phyloP scores from a whole-genome alignment of 2,113 vertebrate species.

The Boleophthalmus pectinirostris region DNA sequence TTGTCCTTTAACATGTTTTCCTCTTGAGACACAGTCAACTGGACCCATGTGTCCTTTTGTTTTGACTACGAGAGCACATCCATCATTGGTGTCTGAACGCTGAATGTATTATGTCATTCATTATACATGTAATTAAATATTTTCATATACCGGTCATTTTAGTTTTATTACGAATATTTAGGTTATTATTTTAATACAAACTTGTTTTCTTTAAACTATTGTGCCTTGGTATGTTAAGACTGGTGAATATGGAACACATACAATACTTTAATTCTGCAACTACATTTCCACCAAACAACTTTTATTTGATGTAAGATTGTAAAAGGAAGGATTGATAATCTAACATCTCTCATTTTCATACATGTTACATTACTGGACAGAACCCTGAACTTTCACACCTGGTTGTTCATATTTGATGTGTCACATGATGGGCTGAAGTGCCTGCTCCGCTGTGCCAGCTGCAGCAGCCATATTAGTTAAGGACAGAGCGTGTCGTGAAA shows the following conservation, averaged over 20 bases:
- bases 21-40: conserved; percentile 12
- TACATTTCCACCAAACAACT: neutral
- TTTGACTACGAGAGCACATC: conserved; percentile 19
- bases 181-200: neutral
- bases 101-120: neutral
- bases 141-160: no score
- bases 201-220: neutral
- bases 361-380: neutral
- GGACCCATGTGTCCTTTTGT: conserved; percentile 20
- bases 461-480: conserved; percentile 64
- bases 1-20: conserved; percentile 58
- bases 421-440: conserved; percentile 52
- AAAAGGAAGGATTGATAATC: neutral
- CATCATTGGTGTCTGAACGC: conserved; percentile 14
- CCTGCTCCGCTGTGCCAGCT: conserved; percentile 30
- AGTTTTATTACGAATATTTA: no score
- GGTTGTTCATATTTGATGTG: conserved; percentile 35
- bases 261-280: neutral
- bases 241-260: no score
- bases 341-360: neutral
- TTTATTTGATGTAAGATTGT: neutral
- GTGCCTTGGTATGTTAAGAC: neutral
- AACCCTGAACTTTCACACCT: conserved; percentile 30
- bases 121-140: no score
- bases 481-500: conserved; percentile 52